Base-by-base conservation (phyloP, 2,113 vertebrate genomes). In the Illadopsis cleaveri region DNA sequence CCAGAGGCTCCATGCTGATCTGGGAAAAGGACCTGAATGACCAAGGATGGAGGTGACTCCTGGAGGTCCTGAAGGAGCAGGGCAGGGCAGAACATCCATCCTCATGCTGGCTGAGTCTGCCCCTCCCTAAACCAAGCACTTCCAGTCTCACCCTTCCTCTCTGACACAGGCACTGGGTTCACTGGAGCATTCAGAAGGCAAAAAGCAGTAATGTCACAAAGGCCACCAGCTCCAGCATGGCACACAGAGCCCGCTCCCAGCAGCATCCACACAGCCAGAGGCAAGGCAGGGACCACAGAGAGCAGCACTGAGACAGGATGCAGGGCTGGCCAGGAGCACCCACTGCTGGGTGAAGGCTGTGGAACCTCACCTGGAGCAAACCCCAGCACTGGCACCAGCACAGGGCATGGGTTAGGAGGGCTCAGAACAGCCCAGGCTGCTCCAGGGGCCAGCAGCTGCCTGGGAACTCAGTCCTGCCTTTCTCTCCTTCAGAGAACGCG, bases 21-120 rank as follows among this genome's bases (percentile, higher is more conserved):
- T 21, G 44, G 28, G 31, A 42, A 53, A 64, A 69, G 53, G 38
- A 58, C 8, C 11, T 19, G 58, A 64, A 37, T 28, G 50, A 69
- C 30, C 19, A 9, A 77, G 65, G 40, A 61, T 2, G 3, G 1
- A 0, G 5, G 31, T 44, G 53, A 50, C 4, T 33, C 15, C 37
- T 19, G 15, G 9, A 64, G 40, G 27, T 21, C 38, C 44, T 9
- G 18, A 22, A 86, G 57, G 47, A 58, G 54, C 27, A 48, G 56
- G 18, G 35, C 56, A 78, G 15, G 56, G 38, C 72, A 88, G 48
- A 40, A 51, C 27, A 31, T 15, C 28, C 1, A 0, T 19, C 21
- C 19, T 47, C 45, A 33, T 0, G 0, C 42, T n/a, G 51, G 25
- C 15, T 86, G 58, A 24, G 25, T 42, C 71, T 48, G 35, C 19